These are phyloP conservation scores for Blennius ocellaris DNA, from an alignment of 2,113 vertebrate genomes.

Conservation along the genomic window DNA sequence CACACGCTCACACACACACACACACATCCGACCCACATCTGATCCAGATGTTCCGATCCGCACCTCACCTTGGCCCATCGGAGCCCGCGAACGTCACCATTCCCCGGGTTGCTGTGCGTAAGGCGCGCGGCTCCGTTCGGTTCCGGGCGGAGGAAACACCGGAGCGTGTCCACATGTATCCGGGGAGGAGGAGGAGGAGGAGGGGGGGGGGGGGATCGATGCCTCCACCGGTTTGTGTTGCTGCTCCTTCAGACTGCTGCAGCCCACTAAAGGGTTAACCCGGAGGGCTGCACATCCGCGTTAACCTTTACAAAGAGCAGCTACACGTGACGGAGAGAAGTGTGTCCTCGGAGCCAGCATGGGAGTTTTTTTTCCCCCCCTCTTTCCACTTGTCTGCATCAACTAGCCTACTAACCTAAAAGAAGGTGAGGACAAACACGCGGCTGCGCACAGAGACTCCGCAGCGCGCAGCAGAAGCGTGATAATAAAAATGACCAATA, in stretches of 20 bases:
- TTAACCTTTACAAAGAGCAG: slow-evolving; percentile 82
- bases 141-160: neutral
- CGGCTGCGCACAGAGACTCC: neutral
- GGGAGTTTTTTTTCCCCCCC: slow-evolving; percentile 47
- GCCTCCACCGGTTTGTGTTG: slow-evolving; percentile 13
- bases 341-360: slow-evolving; percentile 65
- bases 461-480: neutral
- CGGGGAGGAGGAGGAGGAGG: too few species aligned
- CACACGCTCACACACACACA: too few species aligned
- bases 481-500: neutral
- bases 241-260: slow-evolving; percentile 7
- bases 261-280: slow-evolving; percentile 68
- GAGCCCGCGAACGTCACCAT: slow-evolving; percentile 24
- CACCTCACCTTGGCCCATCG: slow-evolving; percentile 58
- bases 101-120: slow-evolving; percentile 9
- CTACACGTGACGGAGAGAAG: slow-evolving; percentile 83
- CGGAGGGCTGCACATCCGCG: slow-evolving; percentile 67
- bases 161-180: slow-evolving; percentile 1
- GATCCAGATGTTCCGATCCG: slow-evolving; percentile 58
- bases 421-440: slow-evolving; percentile 6
- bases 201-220: neutral
- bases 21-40: slow-evolving; percentile 54
- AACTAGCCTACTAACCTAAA: slow-evolving; percentile 65
- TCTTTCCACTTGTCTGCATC: slow-evolving; percentile 50
- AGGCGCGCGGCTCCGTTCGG: neutral